Conservation (phyloP, 2,797 vertebrate genomes). For the Bufotes viridis region DNA sequence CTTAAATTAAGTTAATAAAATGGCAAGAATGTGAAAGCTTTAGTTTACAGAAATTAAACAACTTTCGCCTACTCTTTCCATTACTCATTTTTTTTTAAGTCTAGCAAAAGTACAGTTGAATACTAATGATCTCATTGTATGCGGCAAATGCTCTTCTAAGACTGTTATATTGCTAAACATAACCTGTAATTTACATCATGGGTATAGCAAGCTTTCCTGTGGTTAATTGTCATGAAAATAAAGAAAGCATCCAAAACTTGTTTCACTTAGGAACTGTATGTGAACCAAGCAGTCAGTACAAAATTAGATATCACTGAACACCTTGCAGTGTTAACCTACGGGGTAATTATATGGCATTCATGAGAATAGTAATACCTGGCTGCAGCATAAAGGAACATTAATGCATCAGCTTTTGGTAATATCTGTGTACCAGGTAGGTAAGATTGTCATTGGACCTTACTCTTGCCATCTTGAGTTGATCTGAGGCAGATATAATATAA, state of each 20-base stretch:
- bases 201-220: conserved; percentile 32
- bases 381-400: neutral
- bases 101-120: conserved; percentile 37
- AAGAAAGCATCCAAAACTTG: conserved; percentile 17
- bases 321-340: neutral
- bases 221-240: conserved; percentile 53
- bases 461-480: no score
- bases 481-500: no score
- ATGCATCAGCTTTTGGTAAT: neutral
- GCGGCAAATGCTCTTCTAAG: conserved; percentile 28
- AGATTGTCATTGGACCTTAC: no score
- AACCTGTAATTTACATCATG: conserved; percentile 56
- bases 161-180: conserved; percentile 32
- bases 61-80: conserved; percentile 53
- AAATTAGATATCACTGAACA: neutral
- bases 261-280: neutral
- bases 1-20: neutral
- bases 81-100: conserved; percentile 49
- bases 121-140: conserved; percentile 48
- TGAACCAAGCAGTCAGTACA: neutral
- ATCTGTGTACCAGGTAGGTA: no score
- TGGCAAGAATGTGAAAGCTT: neutral
- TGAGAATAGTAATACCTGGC: neutral
- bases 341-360: neutral
- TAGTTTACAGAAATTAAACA: conserved; percentile 36